Percentiles rank a stretch among this genome's conserved stretches.
phyloP scores from a whole-genome alignment of 2,113 vertebrate genomes.

The Trachemys scripta region DNA sequence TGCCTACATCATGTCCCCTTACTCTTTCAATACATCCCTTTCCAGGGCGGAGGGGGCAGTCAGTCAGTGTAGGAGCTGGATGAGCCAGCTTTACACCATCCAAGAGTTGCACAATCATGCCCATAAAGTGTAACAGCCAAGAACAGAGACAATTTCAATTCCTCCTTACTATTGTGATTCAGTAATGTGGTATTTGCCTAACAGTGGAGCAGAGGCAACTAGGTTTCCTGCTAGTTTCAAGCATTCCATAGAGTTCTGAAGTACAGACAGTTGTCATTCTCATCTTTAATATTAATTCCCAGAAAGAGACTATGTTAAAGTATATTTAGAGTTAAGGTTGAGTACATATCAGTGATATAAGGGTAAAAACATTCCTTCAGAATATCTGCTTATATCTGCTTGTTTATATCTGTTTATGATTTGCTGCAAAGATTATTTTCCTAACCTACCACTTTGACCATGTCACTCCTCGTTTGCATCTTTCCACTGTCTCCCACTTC shows the following conservation, averaged over 20 bases:
- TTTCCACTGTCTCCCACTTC: neutral
- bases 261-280: neutral
- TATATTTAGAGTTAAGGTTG: neutral
- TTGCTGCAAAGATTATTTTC: neutral
- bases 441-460: neutral
- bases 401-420: too few species aligned
- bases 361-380: neutral
- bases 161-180: fast-evolving
- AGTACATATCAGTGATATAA: neutral
- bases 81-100: neutral
- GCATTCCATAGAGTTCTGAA: neutral
- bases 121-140: fast-evolving
- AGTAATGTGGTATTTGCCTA: fast-evolving
- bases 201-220: neutral
- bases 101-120: fast-evolving
- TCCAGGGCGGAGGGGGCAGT: neutral
- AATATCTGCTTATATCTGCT: neutral
- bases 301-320: neutral
- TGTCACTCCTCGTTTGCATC: neutral
- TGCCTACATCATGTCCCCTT: neutral
- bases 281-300: neutral
- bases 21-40: neutral
- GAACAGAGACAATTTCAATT: neutral
- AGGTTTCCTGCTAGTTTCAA: neutral
- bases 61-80: neutral